Base-by-base conservation (phyloP, 2,113 vertebrate species). In the Stegostoma tigrinum region DNA sequence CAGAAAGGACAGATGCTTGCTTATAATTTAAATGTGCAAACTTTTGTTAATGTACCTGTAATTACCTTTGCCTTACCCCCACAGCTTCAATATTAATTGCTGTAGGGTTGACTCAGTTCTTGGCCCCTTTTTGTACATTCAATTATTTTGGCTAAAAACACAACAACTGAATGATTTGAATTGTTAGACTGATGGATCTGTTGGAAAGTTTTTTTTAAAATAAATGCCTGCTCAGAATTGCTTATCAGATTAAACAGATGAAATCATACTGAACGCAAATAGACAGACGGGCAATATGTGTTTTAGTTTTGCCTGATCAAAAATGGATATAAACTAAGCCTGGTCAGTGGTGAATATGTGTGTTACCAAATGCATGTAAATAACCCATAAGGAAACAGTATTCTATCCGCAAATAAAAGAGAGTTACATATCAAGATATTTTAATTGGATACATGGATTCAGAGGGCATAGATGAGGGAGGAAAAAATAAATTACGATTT, bases 1-100 rank as follows among this genome's bases (percentile, higher is more conserved):
- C 38, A 94, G 24, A 45, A 95, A 70, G 38, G 93, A 70, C 66
- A 70, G 93, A 38, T 72, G 93, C 93, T 72, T 23, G 8, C 93
- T 48, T 68, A 67, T 95, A 48, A 72, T 30, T 70, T 45, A 89
- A 48, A 34, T 48, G 12, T 45, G 23, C 48, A 94, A 70, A 70
- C 38, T 70, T 38, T 27, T 48, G 21, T 24, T 95, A 95, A 95
- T 95, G 21, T 72, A 95, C 67, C 93, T 95, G 93, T 72, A 95
- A 72, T 70, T 95, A 17, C 64, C 21, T 10, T 61, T 61, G 14
- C 30, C 24, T 48, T 8, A 55, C 30, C 0, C 87, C 27, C 45
- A 17, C 21, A 68, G 8, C 64, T 95, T 68, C 68, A 45, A 45
- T 95, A 30, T 72, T 75, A 72, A 95, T 94, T 42, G 17, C 27